Conservation (phyloP, 1,140 invertebrate species). For the Tetramorium simillimum region DNA sequence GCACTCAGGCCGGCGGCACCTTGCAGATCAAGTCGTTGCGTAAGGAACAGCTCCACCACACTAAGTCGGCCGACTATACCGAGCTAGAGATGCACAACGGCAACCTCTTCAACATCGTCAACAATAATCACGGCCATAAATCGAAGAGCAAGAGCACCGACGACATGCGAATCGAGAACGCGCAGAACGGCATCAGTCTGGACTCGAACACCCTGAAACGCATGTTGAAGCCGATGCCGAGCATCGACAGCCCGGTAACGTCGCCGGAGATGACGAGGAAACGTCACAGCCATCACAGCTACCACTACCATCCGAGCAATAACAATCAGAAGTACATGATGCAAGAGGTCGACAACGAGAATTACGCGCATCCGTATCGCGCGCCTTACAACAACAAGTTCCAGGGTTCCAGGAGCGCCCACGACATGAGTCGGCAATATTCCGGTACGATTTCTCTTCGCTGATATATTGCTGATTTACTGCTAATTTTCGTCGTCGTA, state of each 20-base stretch:
- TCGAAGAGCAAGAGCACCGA: slow-evolving; percentile 95
- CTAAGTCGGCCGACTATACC: slow-evolving; percentile 92
- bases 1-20: slow-evolving; percentile 92
- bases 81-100: slow-evolving; percentile 89
- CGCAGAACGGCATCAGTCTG: slow-evolving; percentile 86
- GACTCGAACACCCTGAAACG: slow-evolving; percentile 96
- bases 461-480: background rate
- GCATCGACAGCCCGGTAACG: slow-evolving; percentile 93
- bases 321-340: slow-evolving; percentile 85
- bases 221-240: slow-evolving; percentile 97
- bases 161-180: slow-evolving; percentile 90
- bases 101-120: slow-evolving; percentile 88
- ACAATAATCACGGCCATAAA: slow-evolving; percentile 89
- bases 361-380: slow-evolving; percentile 82
- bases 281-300: slow-evolving; percentile 87
- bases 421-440: slow-evolving; percentile 83
- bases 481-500: background rate
- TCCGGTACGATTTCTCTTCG: slow-evolving; percentile 71
- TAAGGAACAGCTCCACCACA: slow-evolving; percentile 89
- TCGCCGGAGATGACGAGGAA: slow-evolving; percentile 94
- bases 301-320: slow-evolving; percentile 86
- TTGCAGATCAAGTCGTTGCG: slow-evolving; percentile 87
- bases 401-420: slow-evolving; percentile 85
- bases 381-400: slow-evolving; percentile 85
- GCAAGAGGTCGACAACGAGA: slow-evolving; percentile 83